Evolutionary conservation across 2,888 invertebrate genomes (phyloP), one percentile per base, ranked within the genome.

Genomic region (Agrenia bidenticulata): DNA sequence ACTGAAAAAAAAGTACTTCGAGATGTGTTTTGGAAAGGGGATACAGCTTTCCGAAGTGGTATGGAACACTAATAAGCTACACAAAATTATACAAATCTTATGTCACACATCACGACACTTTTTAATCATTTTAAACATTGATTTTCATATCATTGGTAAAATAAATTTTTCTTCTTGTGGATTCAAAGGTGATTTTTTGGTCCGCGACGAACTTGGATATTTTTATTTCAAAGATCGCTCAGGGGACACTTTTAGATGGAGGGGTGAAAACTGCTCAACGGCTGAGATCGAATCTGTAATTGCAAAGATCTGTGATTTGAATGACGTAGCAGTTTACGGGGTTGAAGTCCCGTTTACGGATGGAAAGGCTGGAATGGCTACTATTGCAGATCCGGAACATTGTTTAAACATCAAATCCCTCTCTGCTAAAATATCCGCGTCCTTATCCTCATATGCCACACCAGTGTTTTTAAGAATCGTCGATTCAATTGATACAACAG

Each of bases 341-440:
- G 96, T 98, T 1, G 88, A 92, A 84, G 84, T 92, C 72, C 89
- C 90, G 0, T 84, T 85, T 67, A 85, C 86, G 58, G 92, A 92
- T 78, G 96, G 96, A 0, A 86, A 89, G 77, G 94, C 93, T n/a
- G 96, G 96, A 59, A 96, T 97, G 96, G 93, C 88, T 19, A 92
- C 94, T 21, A 86, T 96, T 63, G 89, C 89, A 19, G 90, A 92
- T 80, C 84, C 85, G 2, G 80, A 84, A n/a, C n/a, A n/a, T n/a
- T n/a, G n/a, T n/a, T n/a, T n/a, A n/a, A n/a, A n/a, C n/a, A n/a
- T n/a, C n/a, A n/a, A n/a, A n/a, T n/a, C n/a, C n/a, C n/a, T n/a
- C n/a, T n/a, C n/a, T n/a, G n/a, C n/a, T n/a, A n/a, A n/a, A n/a
- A n/a, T n/a, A n/a, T n/a, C n/a, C n/a, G n/a, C n/a, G n/a, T n/a